phyloP scores from a whole-genome alignment of 2,797 vertebrate genomes.

The Lepidocolaptes lacrymiger region DNA sequence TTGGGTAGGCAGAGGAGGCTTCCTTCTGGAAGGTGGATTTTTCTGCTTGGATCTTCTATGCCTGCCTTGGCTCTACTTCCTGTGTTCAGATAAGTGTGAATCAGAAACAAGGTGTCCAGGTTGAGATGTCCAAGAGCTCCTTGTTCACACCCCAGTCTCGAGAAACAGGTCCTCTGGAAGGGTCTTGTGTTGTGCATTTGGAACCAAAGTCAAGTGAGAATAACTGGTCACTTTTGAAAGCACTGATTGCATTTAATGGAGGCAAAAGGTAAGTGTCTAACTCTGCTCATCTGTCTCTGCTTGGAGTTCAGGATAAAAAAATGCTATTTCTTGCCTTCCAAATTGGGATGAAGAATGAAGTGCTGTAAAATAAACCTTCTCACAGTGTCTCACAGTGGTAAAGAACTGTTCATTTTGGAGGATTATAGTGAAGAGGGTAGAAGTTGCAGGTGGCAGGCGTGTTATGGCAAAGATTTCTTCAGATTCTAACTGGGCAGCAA shows the following conservation, averaged over 20 bases:
- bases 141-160: neutral
- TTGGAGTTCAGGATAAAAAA: neutral
- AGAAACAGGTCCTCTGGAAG: neutral
- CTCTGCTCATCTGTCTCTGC: neutral
- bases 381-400: neutral
- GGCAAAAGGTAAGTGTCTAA: neutral
- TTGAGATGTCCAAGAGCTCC: neutral
- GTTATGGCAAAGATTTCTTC: constrained; percentile 37
- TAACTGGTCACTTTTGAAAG: neutral
- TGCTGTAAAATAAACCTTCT: neutral
- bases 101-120: neutral
- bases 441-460: neutral
- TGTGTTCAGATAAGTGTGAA: neutral
- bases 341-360: neutral
- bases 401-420: neutral
- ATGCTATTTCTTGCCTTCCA: neutral
- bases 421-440: neutral
- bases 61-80: neutral
- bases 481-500: constrained; percentile 35
- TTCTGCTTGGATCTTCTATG: neutral
- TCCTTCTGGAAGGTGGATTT: neutral
- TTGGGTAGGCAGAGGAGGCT: neutral
- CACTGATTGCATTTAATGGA: fast-evolving
- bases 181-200: neutral
- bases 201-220: neutral